Percentiles rank a stretch among this genome's conserved stretches.
Conservation (phyloP, 2,113 vertebrate genomes). For the Jaculus jaculus region DNA sequence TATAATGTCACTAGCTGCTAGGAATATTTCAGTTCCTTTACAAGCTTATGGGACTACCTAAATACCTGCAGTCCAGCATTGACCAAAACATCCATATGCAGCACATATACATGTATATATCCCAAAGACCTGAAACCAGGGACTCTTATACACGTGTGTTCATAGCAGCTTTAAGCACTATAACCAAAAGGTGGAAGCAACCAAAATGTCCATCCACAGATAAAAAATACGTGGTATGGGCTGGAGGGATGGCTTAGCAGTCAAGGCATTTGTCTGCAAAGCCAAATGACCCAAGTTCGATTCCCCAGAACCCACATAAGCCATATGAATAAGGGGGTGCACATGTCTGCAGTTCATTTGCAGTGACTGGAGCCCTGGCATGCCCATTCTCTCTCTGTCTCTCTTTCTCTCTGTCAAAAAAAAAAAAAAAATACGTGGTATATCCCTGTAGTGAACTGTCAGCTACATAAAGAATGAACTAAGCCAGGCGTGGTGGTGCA, state of each 20-base stretch:
- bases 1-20: background rate
- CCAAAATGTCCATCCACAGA: background rate
- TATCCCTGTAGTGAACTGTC: accelerated
- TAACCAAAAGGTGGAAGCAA: background rate
- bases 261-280: no score
- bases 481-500: no score
- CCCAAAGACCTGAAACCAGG: background rate
- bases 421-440: no score
- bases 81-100: background rate
- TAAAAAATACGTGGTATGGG: no score
- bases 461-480: background rate
- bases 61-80: background rate
- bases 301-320: no score
- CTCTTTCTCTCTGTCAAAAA: no score
- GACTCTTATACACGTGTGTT: background rate
- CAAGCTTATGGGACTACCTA: background rate
- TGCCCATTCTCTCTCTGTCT: no score
- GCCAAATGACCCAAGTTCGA: no score
- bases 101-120: background rate
- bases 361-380: no score
- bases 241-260: no score
- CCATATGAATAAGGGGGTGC: no score
- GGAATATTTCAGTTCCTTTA: background rate
- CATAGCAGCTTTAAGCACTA: background rate
- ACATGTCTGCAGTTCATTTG: no score